phyloP scores from a whole-genome alignment of 2,113 vertebrate species.

The Noturus placidus region DNA sequence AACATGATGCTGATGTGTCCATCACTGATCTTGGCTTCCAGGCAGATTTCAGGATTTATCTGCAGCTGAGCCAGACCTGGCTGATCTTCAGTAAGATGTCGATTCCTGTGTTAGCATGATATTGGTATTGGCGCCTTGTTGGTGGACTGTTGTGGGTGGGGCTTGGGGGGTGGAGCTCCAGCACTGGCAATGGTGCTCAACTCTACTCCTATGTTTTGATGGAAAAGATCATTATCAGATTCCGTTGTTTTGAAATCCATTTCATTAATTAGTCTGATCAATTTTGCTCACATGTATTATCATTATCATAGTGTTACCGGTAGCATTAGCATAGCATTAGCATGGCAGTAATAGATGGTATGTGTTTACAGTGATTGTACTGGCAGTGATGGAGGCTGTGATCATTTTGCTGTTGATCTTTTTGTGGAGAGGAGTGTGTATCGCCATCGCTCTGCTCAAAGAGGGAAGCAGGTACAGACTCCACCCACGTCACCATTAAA shows the following conservation, averaged over 20 bases:
- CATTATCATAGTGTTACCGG: not conserved
- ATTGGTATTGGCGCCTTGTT: not conserved
- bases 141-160: not conserved
- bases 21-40: conserved; percentile 87
- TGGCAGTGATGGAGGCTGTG: conserved; percentile 78
- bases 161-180: not conserved
- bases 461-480: conserved; percentile 88
- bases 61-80: conserved; percentile 90
- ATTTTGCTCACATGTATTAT: not conserved
- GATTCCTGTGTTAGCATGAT: not conserved
- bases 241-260: not conserved
- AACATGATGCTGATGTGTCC: conserved; percentile 75
- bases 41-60: conserved; percentile 83
- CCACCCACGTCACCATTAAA: not conserved
- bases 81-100: conserved; percentile 80
- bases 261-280: not conserved
- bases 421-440: conserved; percentile 81
- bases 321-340: not conserved
- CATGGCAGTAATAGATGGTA: not conserved
- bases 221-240: not conserved
- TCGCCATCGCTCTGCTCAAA: conserved; percentile 87
- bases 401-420: conserved; percentile 87
- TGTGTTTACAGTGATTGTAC: conserved; percentile 80
- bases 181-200: not conserved
- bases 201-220: not conserved